Base-by-base conservation (phyloP, 2,113 vertebrate genomes). In the Malaclemys terrapin region DNA sequence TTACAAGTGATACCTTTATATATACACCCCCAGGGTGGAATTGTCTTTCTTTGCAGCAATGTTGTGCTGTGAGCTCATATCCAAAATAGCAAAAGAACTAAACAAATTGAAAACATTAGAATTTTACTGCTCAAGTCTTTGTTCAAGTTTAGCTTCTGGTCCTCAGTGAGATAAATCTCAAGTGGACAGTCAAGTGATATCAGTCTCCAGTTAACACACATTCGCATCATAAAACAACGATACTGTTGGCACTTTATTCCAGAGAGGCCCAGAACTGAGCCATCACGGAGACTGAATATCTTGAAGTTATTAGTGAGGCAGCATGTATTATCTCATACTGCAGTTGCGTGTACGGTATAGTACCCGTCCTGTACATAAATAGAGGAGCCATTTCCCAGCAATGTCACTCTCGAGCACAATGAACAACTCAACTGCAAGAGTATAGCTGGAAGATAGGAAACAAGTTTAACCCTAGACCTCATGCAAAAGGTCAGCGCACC, bases 351-450 rank as follows among this genome's bases (percentile, higher is more conserved):
- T 0, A 4, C 96, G 84, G 88, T 87, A 90, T 69, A 91, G 85
- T 78, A 90, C 93, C 94, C 95, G 92, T 97, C 94, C 86, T 90
- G 91, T 96, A 96, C 97, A 97, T 98, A 98, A 98, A 98, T 81
- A 97, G 93, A 93, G 92, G 84, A 97, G 92, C 96, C 97, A 97
- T 98, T 98, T 97, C 95, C 91, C 42, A 90, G 94, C 96, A 98
- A 98, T 98, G 98, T 98, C 88, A 97, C 98, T 98, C 98, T 45
- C 45, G 98, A 98, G 98, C 94, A 93, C 96, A 93, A 97, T 98
- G 97, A 98, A 98, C 38, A 5, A 89, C 94, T 82, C 87, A 83
- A 65, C 92, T 97, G 81, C 1, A 80, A 85, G 84, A 94, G 94
- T 79, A 83, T 84, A 96, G 93, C 88, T 84, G 83, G 76, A 92